phyloP scores from a whole-genome alignment of 2,888 invertebrate species.

The Dolichomitus sp. region DNA sequence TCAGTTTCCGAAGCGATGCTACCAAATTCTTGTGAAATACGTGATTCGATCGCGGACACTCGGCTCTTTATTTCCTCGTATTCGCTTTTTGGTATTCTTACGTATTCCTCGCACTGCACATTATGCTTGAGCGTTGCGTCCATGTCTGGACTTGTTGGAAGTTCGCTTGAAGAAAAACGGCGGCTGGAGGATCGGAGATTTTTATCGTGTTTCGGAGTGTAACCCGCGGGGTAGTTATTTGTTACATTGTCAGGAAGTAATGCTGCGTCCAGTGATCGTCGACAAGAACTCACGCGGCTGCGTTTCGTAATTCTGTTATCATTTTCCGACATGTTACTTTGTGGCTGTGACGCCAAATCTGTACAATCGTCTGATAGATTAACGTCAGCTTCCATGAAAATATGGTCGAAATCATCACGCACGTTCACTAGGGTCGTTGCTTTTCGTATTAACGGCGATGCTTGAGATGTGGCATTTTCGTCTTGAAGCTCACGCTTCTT shows the following conservation, averaged over 20 bases:
- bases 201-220: slow-evolving; percentile 50
- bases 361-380: slow-evolving; percentile 82
- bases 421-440: slow-evolving; percentile 69
- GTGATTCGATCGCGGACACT: slow-evolving; percentile 91
- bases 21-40: slow-evolving; percentile 90
- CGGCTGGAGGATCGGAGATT: slow-evolving; percentile 53
- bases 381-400: slow-evolving; percentile 81
- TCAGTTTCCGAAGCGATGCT: slow-evolving; percentile 78
- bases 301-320: slow-evolving; percentile 47
- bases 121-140: slow-evolving; percentile 10
- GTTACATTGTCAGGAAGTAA: slow-evolving; percentile 23
- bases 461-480: slow-evolving; percentile 69
- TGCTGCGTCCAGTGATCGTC: slow-evolving; percentile 67
- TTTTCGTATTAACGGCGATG: slow-evolving; percentile 73
- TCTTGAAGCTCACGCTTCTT: slow-evolving; percentile 74
- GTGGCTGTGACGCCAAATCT: slow-evolving; percentile 70
- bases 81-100: slow-evolving; percentile 91
- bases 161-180: slow-evolving; percentile 45
- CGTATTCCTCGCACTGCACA: slow-evolving; percentile 88
- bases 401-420: slow-evolving; percentile 75
- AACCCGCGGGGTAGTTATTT: slow-evolving; percentile 17
- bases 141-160: neutral
- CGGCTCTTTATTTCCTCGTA: slow-evolving; percentile 93
- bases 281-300: slow-evolving; percentile 59
- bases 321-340: slow-evolving; percentile 19